Conservation (phyloP, 2,888 invertebrate species). For the Orthonevra nobilis region DNA sequence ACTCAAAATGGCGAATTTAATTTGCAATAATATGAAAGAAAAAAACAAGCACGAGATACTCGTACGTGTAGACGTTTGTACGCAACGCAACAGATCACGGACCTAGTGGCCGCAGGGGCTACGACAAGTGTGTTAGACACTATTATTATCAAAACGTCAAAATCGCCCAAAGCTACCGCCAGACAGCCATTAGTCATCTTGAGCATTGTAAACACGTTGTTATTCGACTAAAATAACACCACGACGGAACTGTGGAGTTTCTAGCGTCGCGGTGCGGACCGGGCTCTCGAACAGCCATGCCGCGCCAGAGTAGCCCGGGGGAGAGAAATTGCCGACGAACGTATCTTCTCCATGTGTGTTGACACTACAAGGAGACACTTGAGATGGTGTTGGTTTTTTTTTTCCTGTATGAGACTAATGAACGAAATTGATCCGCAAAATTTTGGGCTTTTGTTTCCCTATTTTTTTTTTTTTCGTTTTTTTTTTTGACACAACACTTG, state of each 20-base stretch:
- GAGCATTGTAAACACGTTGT: slow-evolving; percentile 50
- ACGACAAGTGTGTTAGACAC: slow-evolving; percentile 37
- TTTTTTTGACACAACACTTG: slow-evolving; percentile 15
- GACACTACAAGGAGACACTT: slow-evolving; percentile 41
- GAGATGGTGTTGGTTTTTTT: background rate
- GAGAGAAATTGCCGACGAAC: slow-evolving; percentile 58
- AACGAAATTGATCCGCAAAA: slow-evolving; percentile 41
- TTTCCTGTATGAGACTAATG: slow-evolving; percentile 24
- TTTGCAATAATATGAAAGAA: slow-evolving; percentile 10
- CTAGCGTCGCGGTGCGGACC: slow-evolving; percentile 2
- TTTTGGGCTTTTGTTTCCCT: slow-evolving; percentile 25
- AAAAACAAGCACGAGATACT: background rate
- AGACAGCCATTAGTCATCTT: slow-evolving; percentile 59
- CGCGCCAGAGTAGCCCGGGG: slow-evolving; percentile 24
- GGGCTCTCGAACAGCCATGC: background rate
- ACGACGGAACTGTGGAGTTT: slow-evolving; percentile 19
- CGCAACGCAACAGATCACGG: no score
- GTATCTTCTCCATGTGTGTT: slow-evolving; percentile 38
- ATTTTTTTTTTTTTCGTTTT: background rate
- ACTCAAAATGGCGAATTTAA: background rate
- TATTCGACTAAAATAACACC: slow-evolving; percentile 38
- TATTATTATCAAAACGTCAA: slow-evolving; percentile 50
- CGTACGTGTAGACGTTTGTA: no score
- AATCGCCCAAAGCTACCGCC: slow-evolving; percentile 49
- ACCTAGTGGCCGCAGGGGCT: slow-evolving; percentile 5